Percentiles rank a stretch among this genome's conserved stretches.
phyloP scores from a whole-genome alignment of 2,113 vertebrate genomes.

The Recurvirostra avosetta region DNA sequence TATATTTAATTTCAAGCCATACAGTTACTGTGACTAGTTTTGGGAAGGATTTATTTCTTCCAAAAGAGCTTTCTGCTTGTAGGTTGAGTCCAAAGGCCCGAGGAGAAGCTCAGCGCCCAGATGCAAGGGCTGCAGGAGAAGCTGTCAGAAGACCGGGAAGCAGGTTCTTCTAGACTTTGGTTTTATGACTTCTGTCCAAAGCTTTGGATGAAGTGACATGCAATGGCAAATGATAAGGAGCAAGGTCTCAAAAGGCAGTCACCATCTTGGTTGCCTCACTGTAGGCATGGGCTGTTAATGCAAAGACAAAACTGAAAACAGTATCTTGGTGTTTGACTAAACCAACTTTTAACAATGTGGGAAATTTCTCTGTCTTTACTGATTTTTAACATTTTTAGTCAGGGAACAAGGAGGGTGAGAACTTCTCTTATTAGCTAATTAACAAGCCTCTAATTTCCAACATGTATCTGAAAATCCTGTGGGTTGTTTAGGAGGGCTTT shows the following conservation, averaged over 20 bases:
- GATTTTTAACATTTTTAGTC: background rate
- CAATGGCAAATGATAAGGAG: background rate
- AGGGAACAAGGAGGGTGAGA: background rate
- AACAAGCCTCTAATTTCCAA: background rate
- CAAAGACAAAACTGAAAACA: background rate
- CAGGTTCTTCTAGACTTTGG: background rate
- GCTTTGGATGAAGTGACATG: background rate
- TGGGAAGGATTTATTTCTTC: background rate
- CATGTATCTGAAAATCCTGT: background rate
- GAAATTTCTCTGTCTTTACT: background rate
- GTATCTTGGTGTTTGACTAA: background rate
- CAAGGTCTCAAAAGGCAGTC: background rate
- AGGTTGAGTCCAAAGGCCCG: fast-evolving
- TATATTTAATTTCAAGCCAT: background rate
- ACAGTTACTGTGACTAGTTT: background rate
- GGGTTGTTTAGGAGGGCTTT: background rate
- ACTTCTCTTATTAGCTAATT: background rate
- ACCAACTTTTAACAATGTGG: fast-evolving
- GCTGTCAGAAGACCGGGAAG: background rate
- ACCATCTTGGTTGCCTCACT: no score
- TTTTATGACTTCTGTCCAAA: background rate
- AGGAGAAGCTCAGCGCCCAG: background rate
- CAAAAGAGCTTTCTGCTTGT: background rate
- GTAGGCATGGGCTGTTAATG: background rate
- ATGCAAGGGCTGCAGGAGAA: background rate